Percentiles rank a stretch among this genome's conserved stretches.
Evolutionary conservation across 2,888 invertebrate genomes (phyloP).

Genomic region (Ernsta delagoae): DNA sequence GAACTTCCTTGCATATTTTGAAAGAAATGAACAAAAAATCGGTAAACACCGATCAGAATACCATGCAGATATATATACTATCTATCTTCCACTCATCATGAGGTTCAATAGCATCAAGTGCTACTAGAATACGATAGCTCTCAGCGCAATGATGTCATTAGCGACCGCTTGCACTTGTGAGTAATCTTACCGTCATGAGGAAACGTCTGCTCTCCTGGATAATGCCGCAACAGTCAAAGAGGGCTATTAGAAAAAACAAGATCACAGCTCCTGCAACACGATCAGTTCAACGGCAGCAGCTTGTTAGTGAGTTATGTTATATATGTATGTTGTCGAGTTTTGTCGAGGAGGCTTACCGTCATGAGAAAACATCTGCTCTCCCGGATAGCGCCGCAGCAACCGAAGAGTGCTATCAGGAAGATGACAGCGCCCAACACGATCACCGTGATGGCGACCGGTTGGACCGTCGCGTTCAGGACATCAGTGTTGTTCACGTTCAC

Average conservation of each 20-base stretch:
- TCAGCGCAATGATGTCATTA: background rate
- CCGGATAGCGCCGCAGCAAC: conserved; percentile 93
- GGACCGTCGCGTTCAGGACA: conserved; percentile 45
- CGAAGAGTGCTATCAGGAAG: conserved; percentile 91
- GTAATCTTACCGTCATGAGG: conserved; percentile 73
- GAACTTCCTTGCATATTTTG: no score
- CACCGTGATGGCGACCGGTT: conserved; percentile 50
- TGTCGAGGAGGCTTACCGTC: conserved; percentile 19
- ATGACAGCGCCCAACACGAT: conserved; percentile 85
- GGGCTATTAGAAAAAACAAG: conserved; percentile 90
- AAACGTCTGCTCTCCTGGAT: conserved; percentile 92
- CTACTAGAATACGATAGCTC: no score
- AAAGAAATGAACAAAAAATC: no score
- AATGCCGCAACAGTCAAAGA: conserved; percentile 94
- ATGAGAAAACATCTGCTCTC: conserved; percentile 92
- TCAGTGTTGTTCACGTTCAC: conserved; percentile 48
- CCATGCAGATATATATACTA: no score
- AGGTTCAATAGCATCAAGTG: no score
- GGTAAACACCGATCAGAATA: no score
- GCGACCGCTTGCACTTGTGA: no score
- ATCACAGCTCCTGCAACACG: conserved; percentile 86
- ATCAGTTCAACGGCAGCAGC: no score
- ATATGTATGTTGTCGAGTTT: no score
- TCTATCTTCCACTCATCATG: no score
- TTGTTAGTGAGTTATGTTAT: no score